phyloP scores from a whole-genome alignment of 2,888 invertebrate genomes.

The Perdita meconis region DNA sequence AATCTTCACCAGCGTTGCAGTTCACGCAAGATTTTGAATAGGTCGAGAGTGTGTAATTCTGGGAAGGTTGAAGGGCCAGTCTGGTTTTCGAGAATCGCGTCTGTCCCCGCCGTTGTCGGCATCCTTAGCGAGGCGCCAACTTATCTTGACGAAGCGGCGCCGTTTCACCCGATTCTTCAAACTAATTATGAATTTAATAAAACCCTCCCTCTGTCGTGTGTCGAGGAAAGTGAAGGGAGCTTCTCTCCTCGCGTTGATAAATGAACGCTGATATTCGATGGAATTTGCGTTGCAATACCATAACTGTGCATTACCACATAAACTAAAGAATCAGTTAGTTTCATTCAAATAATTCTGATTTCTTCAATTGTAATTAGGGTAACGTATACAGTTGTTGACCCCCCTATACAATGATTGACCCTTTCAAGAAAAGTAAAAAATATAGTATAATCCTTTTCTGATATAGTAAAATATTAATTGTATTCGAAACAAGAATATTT shows the following conservation, averaged over 20 bases:
- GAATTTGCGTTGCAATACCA: neutral
- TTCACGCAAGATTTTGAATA: constrained; percentile 42
- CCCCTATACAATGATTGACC: too few relatives aligned
- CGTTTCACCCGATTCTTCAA: constrained; percentile 72
- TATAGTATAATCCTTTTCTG: too few relatives aligned
- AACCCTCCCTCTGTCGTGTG: constrained; percentile 53
- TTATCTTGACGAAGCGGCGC: constrained; percentile 72
- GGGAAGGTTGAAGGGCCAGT: constrained; percentile 66
- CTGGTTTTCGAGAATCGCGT: constrained; percentile 78
- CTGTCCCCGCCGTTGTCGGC: constrained; percentile 68
- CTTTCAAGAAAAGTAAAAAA: too few relatives aligned
- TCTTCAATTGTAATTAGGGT: neutral
- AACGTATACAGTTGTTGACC: too few relatives aligned
- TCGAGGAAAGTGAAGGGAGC: constrained; percentile 16
- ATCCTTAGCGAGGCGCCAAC: constrained; percentile 73
- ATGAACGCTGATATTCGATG: neutral
- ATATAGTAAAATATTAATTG: too few relatives aligned
- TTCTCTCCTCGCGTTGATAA: constrained; percentile 4
- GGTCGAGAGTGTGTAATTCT: constrained; percentile 60
- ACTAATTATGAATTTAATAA: constrained; percentile 80
- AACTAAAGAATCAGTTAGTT: neutral
- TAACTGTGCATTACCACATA: neutral
- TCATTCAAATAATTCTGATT: neutral
- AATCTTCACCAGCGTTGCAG: neutral
- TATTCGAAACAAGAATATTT: too few relatives aligned